Evolutionary conservation across 2,113 vertebrate species (phyloP).

Genomic region (Cathartes aura): DNA sequence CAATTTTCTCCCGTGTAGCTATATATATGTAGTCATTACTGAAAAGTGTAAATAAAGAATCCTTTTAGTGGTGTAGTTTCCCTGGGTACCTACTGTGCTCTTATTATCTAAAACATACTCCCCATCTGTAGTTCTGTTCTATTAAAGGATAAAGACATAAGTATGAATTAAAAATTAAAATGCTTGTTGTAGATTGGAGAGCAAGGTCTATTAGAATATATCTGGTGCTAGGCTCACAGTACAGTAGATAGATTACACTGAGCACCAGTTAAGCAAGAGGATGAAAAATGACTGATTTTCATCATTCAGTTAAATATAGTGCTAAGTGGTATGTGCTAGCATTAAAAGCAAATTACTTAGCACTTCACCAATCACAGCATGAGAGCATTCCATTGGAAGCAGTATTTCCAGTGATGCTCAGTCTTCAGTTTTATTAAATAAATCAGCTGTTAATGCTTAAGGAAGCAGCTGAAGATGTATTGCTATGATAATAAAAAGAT

Average conservation of each 20-base stretch:
- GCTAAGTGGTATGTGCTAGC: conserved; percentile 76
- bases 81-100: conserved; percentile 70
- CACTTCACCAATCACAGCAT: conserved; percentile 82
- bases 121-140: conserved; percentile 73
- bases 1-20: conserved; percentile 51
- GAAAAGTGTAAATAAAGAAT: conserved; percentile 76
- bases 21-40: conserved; percentile 67
- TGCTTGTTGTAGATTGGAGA: conserved; percentile 72
- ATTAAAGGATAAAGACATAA: conserved; percentile 73
- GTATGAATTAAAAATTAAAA: conserved; percentile 79
- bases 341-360: conserved; percentile 84
- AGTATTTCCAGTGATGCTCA: conserved; percentile 63
- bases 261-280: conserved; percentile 73
- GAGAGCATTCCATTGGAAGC: conserved; percentile 69
- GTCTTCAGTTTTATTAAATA: conserved; percentile 77
- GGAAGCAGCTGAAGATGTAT: conserved; percentile 37
- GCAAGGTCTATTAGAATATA: conserved; percentile 65
- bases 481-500: conserved; percentile 17
- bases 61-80: conserved; percentile 70
- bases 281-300: conserved; percentile 82
- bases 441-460: conserved; percentile 73
- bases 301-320: conserved; percentile 79
- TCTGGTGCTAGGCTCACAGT: conserved; percentile 40
- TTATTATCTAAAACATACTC: conserved; percentile 69
- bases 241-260: conserved; percentile 72